Conservation (phyloP, 2,888 invertebrate genomes). For the Helicoverpa assulta region DNA sequence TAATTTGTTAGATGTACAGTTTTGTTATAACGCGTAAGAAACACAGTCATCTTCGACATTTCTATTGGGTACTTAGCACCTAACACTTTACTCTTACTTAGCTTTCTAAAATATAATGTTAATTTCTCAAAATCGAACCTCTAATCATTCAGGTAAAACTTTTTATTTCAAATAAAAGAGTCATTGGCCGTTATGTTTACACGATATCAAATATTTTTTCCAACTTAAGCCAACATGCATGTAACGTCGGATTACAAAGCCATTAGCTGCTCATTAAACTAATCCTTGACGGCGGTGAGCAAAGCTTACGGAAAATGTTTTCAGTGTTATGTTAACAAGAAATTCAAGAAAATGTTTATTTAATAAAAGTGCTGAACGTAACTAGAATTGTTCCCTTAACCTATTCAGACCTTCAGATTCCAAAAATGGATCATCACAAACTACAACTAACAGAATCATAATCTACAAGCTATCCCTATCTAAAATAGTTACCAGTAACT, state of each 20-base stretch:
- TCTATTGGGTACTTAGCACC: no score
- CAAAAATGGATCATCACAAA: no score
- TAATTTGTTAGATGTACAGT: no score
- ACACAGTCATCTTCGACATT: background rate
- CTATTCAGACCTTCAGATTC: no score
- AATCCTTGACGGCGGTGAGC: background rate
- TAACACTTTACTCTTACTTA: no score
- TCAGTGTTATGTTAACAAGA: background rate
- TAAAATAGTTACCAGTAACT: no score
- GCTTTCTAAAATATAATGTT: no score
- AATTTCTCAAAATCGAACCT: no score
- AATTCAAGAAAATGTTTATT: background rate
- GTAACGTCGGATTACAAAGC: conserved; percentile 1
- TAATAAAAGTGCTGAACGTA: background rate
- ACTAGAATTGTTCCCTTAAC: background rate
- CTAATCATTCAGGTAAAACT: no score
- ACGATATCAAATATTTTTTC: background rate
- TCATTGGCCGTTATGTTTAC: background rate
- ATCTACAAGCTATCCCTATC: no score
- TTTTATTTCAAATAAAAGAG: no score
- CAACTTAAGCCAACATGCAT: background rate
- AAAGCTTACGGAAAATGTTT: background rate
- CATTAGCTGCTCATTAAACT: background rate
- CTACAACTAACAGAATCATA: no score
- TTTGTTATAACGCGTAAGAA: background rate